phyloP scores from a whole-genome alignment of 2,797 vertebrate genomes.

The Gadopsis marmoratus region DNA sequence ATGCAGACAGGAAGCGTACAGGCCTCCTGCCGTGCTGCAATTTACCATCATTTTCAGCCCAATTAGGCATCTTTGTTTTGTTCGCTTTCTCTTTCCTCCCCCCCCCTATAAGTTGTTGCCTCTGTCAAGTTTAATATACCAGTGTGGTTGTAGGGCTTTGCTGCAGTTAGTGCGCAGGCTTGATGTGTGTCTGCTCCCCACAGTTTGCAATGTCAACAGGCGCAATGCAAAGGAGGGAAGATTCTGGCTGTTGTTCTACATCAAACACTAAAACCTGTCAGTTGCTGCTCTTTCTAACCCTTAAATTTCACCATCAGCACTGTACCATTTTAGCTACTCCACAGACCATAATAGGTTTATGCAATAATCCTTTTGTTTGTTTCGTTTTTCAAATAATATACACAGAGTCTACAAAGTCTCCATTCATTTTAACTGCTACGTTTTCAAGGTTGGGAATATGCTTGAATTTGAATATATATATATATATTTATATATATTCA shows the following conservation, averaged over 20 bases:
- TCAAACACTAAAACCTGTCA: background rate
- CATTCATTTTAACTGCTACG: too few species aligned
- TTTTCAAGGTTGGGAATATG: too few species aligned
- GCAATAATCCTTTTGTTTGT: too few species aligned
- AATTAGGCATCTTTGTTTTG: conserved; percentile 51
- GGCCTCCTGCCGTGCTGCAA: conserved; percentile 34
- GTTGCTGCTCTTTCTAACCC: background rate
- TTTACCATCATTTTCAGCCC: conserved; percentile 59
- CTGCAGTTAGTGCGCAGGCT: conserved; percentile 27
- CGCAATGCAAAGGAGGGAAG: background rate
- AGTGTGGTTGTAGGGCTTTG: conserved; percentile 13
- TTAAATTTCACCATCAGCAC: background rate
- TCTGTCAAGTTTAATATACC: conserved; percentile 25
- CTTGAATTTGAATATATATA: too few species aligned
- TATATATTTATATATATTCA: too few species aligned
- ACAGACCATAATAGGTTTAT: background rate
- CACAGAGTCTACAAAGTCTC: too few species aligned
- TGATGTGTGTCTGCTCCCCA: conserved; percentile 20
- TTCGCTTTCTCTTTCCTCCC: conserved; percentile 19
- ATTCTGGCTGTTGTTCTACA: background rate
- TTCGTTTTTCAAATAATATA: too few species aligned
- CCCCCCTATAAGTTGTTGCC: conserved; percentile 8
- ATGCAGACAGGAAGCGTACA: conserved; percentile 25
- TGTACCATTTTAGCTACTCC: background rate
- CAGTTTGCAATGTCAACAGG: background rate